Base-by-base conservation (phyloP, 2,888 invertebrate genomes). In the Lathronympha strigana region DNA sequence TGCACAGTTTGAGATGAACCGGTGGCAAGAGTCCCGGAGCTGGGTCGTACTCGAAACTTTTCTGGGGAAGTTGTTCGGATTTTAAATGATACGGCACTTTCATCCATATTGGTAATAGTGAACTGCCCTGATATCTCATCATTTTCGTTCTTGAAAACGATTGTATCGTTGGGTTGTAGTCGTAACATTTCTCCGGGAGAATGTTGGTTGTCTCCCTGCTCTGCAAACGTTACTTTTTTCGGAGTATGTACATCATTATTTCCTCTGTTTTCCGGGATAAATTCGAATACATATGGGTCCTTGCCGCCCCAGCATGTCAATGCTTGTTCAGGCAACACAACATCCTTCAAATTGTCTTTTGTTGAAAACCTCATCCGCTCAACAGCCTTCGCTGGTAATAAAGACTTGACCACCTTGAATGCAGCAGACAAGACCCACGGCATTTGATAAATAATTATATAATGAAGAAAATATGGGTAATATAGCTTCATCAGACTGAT, bases 11-110 rank as follows among this genome's bases (percentile, higher is more conserved):
- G 93, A 0, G 92, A 91, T 2, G 93, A 93, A 8, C 95, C 95
- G 0, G 95, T 94, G 1, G 92, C 87, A 58, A 98, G 82, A 5
- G 94, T 89, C 0, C 98, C 98, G 5, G 95, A 94, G 75, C 97
- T 97, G 0, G 98, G 98, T 60, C 97, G 94, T 1, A 99, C 99
- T 31, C 97, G 93, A 88, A 98, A 99, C 84, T 98, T 98, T 76
- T 98, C 98, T 0, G 98, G 99, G 0, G 98, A 96, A 3, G 98
- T 99, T 13, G 98, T 99, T 87, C 99, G 97, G 69, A 99, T 96
- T 96, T 98, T 90, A 53, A 93, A 93, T 1, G 87, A 90, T 0
- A 92, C 74, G 0, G 81, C 77, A 31, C 85, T 80, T 0, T 93
- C 91, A 66, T 95, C 94, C 74, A 93, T 93, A 79, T 97, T 97